A percentile compares a stretch with the other conserved stretches of the same genome.
These are phyloP conservation scores for Petrocephalus sullivani DNA, from an alignment of 2,797 vertebrate genomes.

Conservation along the genomic window DNA sequence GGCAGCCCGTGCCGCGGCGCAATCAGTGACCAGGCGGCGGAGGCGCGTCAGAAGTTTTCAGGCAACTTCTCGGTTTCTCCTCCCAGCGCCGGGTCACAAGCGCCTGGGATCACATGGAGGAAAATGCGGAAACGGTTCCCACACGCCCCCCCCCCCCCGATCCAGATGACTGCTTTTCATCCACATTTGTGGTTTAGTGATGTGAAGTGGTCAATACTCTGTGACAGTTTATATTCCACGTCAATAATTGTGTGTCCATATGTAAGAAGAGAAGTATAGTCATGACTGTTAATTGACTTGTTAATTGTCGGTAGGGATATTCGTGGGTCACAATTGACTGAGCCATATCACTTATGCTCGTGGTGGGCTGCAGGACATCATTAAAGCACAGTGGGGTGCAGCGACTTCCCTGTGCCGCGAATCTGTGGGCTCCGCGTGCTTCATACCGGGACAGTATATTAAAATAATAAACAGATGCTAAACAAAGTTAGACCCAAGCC, in stretches of 20 bases:
- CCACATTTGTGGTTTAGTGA: not conserved
- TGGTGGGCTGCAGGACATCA: not conserved
- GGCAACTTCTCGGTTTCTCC: constrained; percentile 33
- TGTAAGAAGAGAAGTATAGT: not conserved
- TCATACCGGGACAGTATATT: not conserved
- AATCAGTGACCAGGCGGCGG: not conserved
- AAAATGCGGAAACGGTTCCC: constrained; percentile 46
- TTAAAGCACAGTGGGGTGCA: not conserved
- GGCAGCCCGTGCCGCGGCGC: not conserved
- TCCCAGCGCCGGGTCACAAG: constrained; percentile 41
- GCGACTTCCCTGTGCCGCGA: not conserved
- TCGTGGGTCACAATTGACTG: not conserved
- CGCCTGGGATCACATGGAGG: constrained; percentile 39
- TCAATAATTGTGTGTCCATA: not conserved
- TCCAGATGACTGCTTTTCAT: not conserved
- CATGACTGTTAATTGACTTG: not conserved
- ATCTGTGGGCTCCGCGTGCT: not conserved
- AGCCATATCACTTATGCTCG: not conserved
- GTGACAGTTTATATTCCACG: not conserved
- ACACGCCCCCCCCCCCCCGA: not conserved
- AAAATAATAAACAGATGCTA: not conserved
- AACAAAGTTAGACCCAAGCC: not conserved
- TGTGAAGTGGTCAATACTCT: not conserved
- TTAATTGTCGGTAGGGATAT: not conserved
- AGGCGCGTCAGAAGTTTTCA: constrained; percentile 9